Evolutionary conservation across 1,140 invertebrate genomes (phyloP), one percentile per base, ranked within the genome.

Genomic region (Phymorhynchus buccinoides): DNA sequence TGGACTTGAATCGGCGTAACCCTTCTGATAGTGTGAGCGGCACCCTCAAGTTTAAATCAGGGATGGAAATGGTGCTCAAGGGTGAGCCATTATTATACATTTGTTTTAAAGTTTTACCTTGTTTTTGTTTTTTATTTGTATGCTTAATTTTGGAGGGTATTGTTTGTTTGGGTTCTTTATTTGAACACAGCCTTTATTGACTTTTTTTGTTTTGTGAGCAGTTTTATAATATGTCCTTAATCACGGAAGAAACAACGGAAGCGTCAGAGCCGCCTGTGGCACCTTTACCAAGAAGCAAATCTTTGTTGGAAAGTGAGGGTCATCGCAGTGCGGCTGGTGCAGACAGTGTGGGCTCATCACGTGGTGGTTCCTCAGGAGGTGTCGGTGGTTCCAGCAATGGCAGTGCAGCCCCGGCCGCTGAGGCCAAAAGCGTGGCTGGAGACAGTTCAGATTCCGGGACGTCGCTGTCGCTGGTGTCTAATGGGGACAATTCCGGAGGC

Each of bases 1-100:
- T 92, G 56, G 92, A 93, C 77, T 85, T 93, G 48, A 91, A 88
- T 66, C 87, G 90, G 42, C 86, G 92, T 79, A 90, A 90, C 56
- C 91, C 92, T 16, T 90, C 91, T 14, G 92, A 93, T 71, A 92
- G 89, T 87, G 90, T 93, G 16, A 92, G 90, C 85, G 92, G 92
- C 35, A 86, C 87, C 6, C 81, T 93, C 12, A 89, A 86, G 52
- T 92, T 93, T 75, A 88, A 87, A 52, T 85, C 84, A 32, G 80
- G 56, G 44, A 68, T 88, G 35, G 78, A 87, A 41, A 68, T 88
- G 41, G 30, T 88, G 6, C 56, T 88, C 30, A 42, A 79, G 30
- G 62, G 88, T 88, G 73, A 85, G 87, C 66, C 22, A 52, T 18
- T 14, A 52, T 14, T 14, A 52, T 52, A 52, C 22, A 18, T 52